Evolutionary conservation across 2,113 vertebrate genomes (phyloP).

Genomic region (Paracanthobrama guichenoti): DNA sequence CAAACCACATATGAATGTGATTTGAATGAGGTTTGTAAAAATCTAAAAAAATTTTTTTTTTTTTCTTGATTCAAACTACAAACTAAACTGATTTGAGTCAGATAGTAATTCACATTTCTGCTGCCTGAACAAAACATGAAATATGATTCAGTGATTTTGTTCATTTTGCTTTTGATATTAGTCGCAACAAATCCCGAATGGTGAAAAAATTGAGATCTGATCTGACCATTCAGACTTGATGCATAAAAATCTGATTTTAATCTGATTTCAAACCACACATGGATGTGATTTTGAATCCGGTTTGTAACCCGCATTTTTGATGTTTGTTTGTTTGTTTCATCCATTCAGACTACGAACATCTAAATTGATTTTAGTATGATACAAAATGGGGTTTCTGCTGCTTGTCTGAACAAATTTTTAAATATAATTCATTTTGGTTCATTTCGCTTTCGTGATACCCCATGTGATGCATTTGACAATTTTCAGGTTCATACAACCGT

Average conservation of each 20-base stretch:
- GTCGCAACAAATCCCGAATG: not conserved
- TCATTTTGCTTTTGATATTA: not conserved
- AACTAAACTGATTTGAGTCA: not conserved
- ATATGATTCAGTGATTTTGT: not conserved
- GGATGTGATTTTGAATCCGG: not conserved
- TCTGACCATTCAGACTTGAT: not conserved
- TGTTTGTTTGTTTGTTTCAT: not conserved
- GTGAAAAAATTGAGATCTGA: not conserved
- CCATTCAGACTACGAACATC: not conserved
- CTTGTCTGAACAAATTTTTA: slow-evolving; percentile 3
- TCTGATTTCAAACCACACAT: not conserved
- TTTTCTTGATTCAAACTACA: not conserved
- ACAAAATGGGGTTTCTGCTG: not conserved
- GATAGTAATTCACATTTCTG: not conserved
- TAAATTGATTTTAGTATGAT: not conserved
- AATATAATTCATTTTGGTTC: not conserved
- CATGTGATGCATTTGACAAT: slow-evolving; percentile 19
- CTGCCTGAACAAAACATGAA: not conserved
- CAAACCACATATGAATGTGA: not conserved
- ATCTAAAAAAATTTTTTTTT: not conserved
- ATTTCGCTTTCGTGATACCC: not conserved
- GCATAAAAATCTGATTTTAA: not conserved
- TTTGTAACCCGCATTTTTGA: not conserved
- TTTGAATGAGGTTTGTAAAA: not conserved
- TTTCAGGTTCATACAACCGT: slow-evolving; percentile 58